Evolutionary conservation across 1,140 invertebrate genomes (phyloP).

Genomic region (Drosophila triauraria): DNA sequence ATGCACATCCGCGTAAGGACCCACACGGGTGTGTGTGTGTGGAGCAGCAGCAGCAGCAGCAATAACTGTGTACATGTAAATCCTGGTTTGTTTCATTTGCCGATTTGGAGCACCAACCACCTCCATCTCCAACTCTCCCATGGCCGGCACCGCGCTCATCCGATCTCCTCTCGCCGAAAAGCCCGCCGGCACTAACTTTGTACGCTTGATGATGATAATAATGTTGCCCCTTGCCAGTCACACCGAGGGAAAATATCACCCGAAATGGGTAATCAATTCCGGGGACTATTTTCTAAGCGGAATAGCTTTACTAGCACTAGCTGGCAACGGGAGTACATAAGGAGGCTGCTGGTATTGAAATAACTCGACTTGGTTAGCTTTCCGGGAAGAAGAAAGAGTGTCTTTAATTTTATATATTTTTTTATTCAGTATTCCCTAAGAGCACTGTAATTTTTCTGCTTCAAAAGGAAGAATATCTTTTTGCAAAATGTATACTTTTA

Average conservation of each 20-base stretch:
- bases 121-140: not conserved
- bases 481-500: too few relatives aligned
- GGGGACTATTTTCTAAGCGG: too few relatives aligned
- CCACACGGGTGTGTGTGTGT: conserved; percentile 24
- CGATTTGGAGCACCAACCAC: conserved; percentile 65
- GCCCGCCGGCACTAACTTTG: conserved; percentile 81
- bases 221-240: conserved; percentile 69
- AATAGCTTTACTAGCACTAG: not conserved
- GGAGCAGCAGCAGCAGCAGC: conserved; percentile 50
- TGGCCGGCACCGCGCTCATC: conserved; percentile 1
- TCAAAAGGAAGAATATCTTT: not conserved
- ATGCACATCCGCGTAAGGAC: conserved; percentile 21
- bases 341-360: not conserved
- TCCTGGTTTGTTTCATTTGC: conserved; percentile 83
- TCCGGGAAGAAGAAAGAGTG: accelerated
- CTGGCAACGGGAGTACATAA: not conserved
- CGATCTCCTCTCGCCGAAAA: conserved; percentile 41
- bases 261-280: conserved; percentile 14
- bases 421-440: not conserved
- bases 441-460: not conserved
- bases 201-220: conserved; percentile 82
- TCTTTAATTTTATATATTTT: not conserved
- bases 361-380: not conserved
- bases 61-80: conserved; percentile 83
- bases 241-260: conserved; percentile 22